phyloP scores from a whole-genome alignment of 1,140 invertebrate species.

The Drosophila hydei region DNA sequence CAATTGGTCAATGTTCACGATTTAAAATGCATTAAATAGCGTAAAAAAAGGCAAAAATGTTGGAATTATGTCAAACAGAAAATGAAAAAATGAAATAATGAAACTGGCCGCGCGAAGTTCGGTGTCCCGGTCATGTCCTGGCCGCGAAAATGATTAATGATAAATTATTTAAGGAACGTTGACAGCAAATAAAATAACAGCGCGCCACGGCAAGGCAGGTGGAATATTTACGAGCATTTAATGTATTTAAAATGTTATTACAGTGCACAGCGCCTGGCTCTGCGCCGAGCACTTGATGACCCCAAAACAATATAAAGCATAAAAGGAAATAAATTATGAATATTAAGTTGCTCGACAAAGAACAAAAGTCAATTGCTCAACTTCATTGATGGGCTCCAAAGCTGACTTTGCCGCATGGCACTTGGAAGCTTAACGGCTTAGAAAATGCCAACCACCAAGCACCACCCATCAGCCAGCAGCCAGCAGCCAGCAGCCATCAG shows the following conservation, averaged over 20 bases:
- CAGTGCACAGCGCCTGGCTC: slow-evolving; percentile 12
- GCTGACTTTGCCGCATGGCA: slow-evolving; percentile 35
- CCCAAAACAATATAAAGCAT: slow-evolving; percentile 53
- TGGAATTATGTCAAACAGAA: slow-evolving; percentile 15
- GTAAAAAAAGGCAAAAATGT: slow-evolving; percentile 36
- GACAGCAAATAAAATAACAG: slow-evolving; percentile 52
- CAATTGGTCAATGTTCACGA: slow-evolving; percentile 72
- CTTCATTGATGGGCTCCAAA: slow-evolving; percentile 42
- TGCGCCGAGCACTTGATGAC: slow-evolving; percentile 25
- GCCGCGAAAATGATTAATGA: slow-evolving; percentile 70
- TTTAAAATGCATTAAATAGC: slow-evolving; percentile 69
- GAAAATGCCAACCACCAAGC: slow-evolving; percentile 42
- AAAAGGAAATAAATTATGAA: slow-evolving; percentile 72
- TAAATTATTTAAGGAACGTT: slow-evolving; percentile 68
- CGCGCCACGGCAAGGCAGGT: slow-evolving; percentile 31
- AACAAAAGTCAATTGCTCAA: slow-evolving; percentile 70
- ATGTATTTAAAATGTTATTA: slow-evolving; percentile 73
- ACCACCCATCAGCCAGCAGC: not conserved
- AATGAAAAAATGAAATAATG: slow-evolving; percentile 9
- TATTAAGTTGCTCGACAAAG: slow-evolving; percentile 56
- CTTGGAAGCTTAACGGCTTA: slow-evolving; percentile 68
- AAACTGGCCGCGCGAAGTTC: slow-evolving; percentile 10
- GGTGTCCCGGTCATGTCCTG: slow-evolving; percentile 42
- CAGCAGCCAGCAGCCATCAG: not conserved
- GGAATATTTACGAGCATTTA: slow-evolving; percentile 60